Evolutionary conservation across 2,113 vertebrate genomes (phyloP).

Genomic region (Dicerorhinus sumatrensis): DNA sequence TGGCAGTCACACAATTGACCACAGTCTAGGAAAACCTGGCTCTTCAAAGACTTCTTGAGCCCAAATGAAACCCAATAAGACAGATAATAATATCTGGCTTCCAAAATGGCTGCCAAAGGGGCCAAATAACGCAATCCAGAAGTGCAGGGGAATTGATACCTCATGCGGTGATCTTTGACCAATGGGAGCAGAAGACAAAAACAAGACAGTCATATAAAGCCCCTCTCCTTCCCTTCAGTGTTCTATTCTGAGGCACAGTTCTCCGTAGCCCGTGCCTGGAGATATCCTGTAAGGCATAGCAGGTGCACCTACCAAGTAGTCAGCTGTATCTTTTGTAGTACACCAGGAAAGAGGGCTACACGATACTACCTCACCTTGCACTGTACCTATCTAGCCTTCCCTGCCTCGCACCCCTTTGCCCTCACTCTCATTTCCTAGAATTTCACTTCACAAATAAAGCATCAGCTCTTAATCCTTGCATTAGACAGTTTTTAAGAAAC

Average conservation of each 20-base stretch:
- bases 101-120: not conserved
- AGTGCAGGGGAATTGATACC: not conserved
- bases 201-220: not conserved
- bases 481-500: not conserved
- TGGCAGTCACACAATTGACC: not conserved
- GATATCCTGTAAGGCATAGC: not conserved
- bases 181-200: not conserved
- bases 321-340: not conserved
- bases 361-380: rapidly evolving
- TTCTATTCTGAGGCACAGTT: not conserved
- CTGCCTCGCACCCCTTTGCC: not conserved
- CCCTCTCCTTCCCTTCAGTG: not conserved
- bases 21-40: not conserved
- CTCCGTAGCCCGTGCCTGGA: not conserved
- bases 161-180: not conserved
- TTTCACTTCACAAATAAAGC: not conserved
- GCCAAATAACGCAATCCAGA: not conserved
- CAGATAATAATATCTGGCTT: not conserved
- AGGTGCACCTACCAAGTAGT: not conserved
- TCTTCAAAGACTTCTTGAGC: not conserved
- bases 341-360: not conserved
- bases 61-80: not conserved
- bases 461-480: not conserved
- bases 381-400: no score
- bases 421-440: not conserved